Evolutionary conservation across 1,140 invertebrate species (phyloP).

Genomic region (Olivierus martensii): DNA sequence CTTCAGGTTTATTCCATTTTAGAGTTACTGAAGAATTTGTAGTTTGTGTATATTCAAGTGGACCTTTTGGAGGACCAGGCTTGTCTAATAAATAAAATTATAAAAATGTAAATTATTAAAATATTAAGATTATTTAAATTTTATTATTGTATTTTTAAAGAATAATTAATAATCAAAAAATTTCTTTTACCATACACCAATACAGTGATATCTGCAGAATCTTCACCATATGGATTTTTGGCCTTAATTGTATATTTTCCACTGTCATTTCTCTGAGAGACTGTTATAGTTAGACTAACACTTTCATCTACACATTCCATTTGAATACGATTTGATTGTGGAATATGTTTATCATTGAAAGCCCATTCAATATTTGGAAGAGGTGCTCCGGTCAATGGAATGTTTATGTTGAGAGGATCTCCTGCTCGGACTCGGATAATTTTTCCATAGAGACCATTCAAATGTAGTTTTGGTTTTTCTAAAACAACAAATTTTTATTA

Average conservation of each 20-base stretch:
- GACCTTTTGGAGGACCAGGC: constrained; percentile 68
- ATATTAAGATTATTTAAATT: neutral
- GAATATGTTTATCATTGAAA: constrained; percentile 54
- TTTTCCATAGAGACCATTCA: constrained; percentile 78
- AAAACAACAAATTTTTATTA: constrained; percentile 10
- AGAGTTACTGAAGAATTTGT: constrained; percentile 72
- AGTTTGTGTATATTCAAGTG: constrained; percentile 57
- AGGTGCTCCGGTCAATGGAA: constrained; percentile 87
- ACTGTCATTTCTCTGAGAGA: constrained; percentile 74
- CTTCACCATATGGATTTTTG: constrained; percentile 74
- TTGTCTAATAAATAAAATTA: constrained; percentile 49
- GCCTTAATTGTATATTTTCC: constrained; percentile 85
- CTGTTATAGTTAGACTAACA: constrained; percentile 73
- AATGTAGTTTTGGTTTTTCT: constrained; percentile 87
- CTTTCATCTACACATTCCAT: constrained; percentile 69
- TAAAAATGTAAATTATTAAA: no score
- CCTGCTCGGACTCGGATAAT: constrained; percentile 93
- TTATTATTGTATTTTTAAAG: neutral
- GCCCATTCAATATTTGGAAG: constrained; percentile 82
- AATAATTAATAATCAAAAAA: neutral
- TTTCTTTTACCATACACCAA: constrained; percentile 35
- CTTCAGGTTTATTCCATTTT: constrained; percentile 81
- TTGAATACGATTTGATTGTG: constrained; percentile 39
- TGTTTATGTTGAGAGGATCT: constrained; percentile 87
- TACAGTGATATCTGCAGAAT: constrained; percentile 85